Base-by-base conservation (phyloP, 1,140 invertebrate species). In the Stenopsyche tienmushanensis region DNA sequence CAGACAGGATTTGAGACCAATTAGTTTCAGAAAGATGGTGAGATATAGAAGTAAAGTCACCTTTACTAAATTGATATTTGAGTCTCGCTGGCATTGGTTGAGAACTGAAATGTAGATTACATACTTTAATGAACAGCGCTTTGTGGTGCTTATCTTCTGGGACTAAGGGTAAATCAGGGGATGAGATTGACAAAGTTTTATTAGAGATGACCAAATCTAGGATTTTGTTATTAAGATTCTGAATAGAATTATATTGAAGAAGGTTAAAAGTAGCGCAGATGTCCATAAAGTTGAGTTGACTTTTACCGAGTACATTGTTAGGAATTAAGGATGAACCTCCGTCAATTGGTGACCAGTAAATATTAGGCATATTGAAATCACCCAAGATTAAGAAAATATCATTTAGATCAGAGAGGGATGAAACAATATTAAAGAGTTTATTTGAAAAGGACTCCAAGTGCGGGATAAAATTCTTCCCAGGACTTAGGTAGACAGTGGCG, bases 201-300 rank as follows among this genome's bases (percentile, higher is more conserved):
- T 47, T 47, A 18, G 44, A 47, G 15, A 47, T 47, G 17, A 47
- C 44, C 17, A 47, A 47, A 47, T 47, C 44, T 47, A 47, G 15
- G 18, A 47, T 47, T 47, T 10, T 47, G 18, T 47, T 47, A 47
- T 47, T 47, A 47, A 7, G 15, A 47, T 47, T 47, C 15, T 9
- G 44, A 47, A 47, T 47, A 47, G 3, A 47, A 47, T 47, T 47
- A 18, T 47, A 47, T 18, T 47, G 29, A 5, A 34, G 13, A 5
- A 34, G 29, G 29, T 34, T n/a, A n/a, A n/a, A n/a, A n/a, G n/a
- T n/a, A n/a, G n/a, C n/a, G n/a, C n/a, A n/a, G n/a, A n/a, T n/a
- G n/a, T n/a, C n/a, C n/a, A n/a, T n/a, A n/a, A n/a, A n/a, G n/a
- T n/a, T n/a, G n/a, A n/a, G n/a, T n/a, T n/a, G n/a, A n/a, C n/a